Conservation (phyloP, 2,113 vertebrate genomes). For the Syngnathus floridae region DNA sequence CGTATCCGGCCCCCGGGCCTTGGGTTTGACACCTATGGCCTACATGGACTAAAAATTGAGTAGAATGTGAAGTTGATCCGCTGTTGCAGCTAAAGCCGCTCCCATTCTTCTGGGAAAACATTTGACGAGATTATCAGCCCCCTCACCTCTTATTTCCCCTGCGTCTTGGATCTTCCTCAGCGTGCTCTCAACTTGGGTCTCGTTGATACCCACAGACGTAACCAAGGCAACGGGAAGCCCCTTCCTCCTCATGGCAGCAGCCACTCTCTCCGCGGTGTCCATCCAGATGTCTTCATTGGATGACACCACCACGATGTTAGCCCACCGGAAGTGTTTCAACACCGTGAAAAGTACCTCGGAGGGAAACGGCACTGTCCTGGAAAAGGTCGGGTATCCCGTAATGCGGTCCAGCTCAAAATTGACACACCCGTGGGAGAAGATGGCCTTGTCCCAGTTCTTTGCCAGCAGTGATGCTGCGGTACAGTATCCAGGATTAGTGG, state of each 20-base stretch:
- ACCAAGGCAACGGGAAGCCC: slow-evolving; percentile 78
- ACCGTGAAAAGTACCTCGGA: slow-evolving; percentile 71
- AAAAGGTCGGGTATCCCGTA: slow-evolving; percentile 69
- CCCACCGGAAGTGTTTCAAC: slow-evolving; percentile 84
- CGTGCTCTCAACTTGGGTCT: slow-evolving; percentile 65
- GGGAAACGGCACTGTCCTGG: slow-evolving; percentile 74
- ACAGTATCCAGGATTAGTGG: slow-evolving; percentile 83
- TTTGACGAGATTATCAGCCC: not conserved
- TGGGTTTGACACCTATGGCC: no score
- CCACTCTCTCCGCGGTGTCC: slow-evolving; percentile 74
- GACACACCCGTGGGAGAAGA: slow-evolving; percentile 83
- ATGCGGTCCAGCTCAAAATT: slow-evolving; percentile 75
- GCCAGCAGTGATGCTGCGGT: slow-evolving; percentile 74
- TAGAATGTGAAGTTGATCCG: no score
- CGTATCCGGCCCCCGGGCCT: no score
- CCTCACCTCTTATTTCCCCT: slow-evolving; percentile 78
- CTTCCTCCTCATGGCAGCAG: slow-evolving; percentile 67
- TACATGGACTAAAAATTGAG: not conserved
- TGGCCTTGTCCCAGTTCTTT: slow-evolving; percentile 81
- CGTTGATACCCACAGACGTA: slow-evolving; percentile 64
- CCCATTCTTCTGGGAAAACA: no score
- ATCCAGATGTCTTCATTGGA: slow-evolving; percentile 83
- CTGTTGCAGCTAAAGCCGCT: no score
- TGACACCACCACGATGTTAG: slow-evolving; percentile 79
- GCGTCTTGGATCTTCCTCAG: slow-evolving; percentile 70